Evolutionary conservation across 64 coral and sea anemone genomes (phyloP).

Genomic region (Acropora yongei): DNA sequence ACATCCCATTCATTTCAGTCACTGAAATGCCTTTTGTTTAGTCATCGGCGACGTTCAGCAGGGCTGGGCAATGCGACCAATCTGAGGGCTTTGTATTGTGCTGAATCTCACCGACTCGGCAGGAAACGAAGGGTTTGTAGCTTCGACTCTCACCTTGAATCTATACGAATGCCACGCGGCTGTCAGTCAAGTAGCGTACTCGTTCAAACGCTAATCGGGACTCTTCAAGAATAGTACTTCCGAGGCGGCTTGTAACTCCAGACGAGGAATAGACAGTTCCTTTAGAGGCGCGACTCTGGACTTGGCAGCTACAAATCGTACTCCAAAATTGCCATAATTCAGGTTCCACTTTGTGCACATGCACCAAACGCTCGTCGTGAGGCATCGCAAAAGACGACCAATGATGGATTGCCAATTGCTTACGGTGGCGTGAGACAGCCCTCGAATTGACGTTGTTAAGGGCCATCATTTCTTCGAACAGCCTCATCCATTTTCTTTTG

Average conservation of each 20-base stretch:
- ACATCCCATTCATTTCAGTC: conserved; percentile 36
- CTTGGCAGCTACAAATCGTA: conserved; percentile 29
- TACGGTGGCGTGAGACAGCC: conserved; percentile 32
- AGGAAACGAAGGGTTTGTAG: conserved; percentile 55
- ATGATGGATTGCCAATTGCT: conserved; percentile 3
- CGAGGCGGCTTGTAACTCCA: conserved; percentile 11
- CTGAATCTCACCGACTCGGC: conserved; percentile 49
- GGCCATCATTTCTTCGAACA: conserved; percentile 35
- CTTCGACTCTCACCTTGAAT: background rate
- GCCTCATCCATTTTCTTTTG: conserved; percentile 26
- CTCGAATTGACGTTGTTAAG: conserved; percentile 33
- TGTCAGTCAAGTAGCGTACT: conserved; percentile 36
- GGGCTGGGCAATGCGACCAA: conserved; percentile 45
- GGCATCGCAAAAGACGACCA: conserved; percentile 9
- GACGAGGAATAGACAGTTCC: background rate
- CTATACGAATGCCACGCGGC: conserved; percentile 22
- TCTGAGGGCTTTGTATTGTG: conserved; percentile 27
- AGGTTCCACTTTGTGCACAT: conserved; percentile 51
- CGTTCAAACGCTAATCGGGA: no score
- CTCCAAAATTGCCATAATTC: conserved; percentile 19
- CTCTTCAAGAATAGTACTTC: background rate
- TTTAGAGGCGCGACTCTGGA: conserved; percentile 39
- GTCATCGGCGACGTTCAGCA: conserved; percentile 37
- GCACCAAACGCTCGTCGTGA: conserved; percentile 64
- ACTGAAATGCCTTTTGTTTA: no score